Percentiles rank a stretch among this genome's conserved stretches.
Conservation (phyloP, 2,888 invertebrate genomes). For the Hypomecis punctinalis region DNA sequence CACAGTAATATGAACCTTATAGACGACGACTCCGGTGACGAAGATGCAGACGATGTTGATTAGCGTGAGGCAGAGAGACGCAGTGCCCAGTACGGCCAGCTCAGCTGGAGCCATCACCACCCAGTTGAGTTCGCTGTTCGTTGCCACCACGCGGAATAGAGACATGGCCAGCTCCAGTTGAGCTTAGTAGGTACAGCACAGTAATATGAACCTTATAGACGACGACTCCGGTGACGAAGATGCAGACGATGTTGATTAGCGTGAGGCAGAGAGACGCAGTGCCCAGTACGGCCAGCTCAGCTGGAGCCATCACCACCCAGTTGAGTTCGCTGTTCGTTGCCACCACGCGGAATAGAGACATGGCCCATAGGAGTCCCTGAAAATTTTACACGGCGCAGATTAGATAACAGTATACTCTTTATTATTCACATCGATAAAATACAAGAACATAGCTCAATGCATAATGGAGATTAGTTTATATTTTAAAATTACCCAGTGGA, state of each 20-base stretch:
- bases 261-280: conserved; percentile 89
- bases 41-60: conserved; percentile 91
- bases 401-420: background rate
- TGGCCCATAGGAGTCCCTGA: conserved; percentile 87
- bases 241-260: conserved; percentile 89
- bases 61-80: conserved; percentile 89
- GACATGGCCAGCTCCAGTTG: no score
- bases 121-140: conserved; percentile 69
- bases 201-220: conserved; percentile 83
- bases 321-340: conserved; percentile 71
- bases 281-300: conserved; percentile 87
- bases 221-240: conserved; percentile 88
- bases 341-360: conserved; percentile 84
- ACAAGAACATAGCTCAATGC: no score
- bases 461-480: no score
- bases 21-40: conserved; percentile 87
- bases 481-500: no score
- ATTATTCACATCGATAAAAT: no score
- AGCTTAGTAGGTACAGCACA: background rate
- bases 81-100: conserved; percentile 86
- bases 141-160: conserved; percentile 81
- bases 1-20: conserved; percentile 74
- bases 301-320: conserved; percentile 74
- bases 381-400: conserved; percentile 23
- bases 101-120: conserved; percentile 83